Evolutionary conservation across 2,888 invertebrate genomes (phyloP), one percentile per base, ranked within the genome.

Genomic region (Apantesis nais): DNA sequence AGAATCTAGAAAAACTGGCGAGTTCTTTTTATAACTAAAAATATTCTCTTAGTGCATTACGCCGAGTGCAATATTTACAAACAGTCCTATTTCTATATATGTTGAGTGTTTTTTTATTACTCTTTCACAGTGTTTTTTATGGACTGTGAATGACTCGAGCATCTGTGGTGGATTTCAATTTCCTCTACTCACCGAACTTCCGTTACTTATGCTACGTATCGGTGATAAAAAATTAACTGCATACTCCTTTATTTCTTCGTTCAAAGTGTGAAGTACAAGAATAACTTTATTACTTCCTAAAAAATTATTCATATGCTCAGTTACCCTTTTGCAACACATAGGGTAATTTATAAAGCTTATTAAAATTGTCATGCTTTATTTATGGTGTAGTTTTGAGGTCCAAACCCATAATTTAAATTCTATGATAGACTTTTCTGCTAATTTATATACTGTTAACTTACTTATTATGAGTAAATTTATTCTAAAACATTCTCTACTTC

Each of bases 141-240:
- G 86, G 89, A 83, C 88, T 88, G 92, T 89, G 89, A 92, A 91
- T 92, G 93, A 93, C 89, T 93, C 75, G 85, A 90, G 90, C 93
- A 93, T 93, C 93, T 93, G 93, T 86, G 91, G 93, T 91, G 87
- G 90, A 92, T 92, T 92, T 91, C 90, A 86, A 92, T 93, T 92
- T 92, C 93, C 91, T 92, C 89, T 89, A 90, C 92, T 90, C 88
- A 89, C 88, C 85, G 80, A 85, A 90, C 93, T 92, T 93, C 93
- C 93, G 92, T 88, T 90, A 88, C 88, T 85, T 82, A 76, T 83
- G 85, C 85, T 81, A 88, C 92, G 90, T 92, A 92, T 89, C 87
- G 88, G 88, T 88, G 85, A 89, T 93, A 90, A 92, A 92, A 93
- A 91, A 91, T 87, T 90, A 86, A 91, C 87, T 82, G 82, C 67